Evolutionary conservation across 2,797 vertebrate species (phyloP).

Genomic region (Hipposideros larvatus): DNA sequence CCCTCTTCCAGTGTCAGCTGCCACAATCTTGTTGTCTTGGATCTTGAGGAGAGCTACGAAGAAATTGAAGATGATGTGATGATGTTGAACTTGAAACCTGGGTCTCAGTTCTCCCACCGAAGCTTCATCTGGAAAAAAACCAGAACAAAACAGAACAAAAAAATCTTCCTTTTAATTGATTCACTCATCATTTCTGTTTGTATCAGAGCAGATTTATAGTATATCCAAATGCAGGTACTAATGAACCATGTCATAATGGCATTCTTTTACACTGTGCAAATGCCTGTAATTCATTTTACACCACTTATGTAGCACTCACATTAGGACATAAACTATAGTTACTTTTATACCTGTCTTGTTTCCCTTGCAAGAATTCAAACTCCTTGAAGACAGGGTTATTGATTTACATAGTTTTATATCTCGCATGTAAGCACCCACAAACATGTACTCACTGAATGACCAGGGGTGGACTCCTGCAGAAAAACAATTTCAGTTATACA

Average conservation of each 20-base stretch:
- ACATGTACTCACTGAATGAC: background rate
- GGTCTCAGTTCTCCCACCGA: conserved; percentile 16
- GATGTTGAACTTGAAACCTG: conserved; percentile 4
- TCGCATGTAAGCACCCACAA: background rate
- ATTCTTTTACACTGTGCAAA: background rate
- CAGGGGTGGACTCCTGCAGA: background rate
- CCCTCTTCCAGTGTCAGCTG: background rate
- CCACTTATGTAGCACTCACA: background rate
- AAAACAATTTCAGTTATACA: background rate
- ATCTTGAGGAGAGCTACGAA: background rate
- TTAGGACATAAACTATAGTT: conserved; percentile 2
- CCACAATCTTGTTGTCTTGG: background rate
- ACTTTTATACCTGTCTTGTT: background rate
- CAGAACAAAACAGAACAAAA: too few relatives aligned
- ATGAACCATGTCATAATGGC: conserved; percentile 50
- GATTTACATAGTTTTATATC: background rate
- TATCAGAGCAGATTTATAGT: conserved; percentile 59
- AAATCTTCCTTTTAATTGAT: background rate
- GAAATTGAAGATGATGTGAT: background rate
- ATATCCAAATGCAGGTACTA: conserved; percentile 32
- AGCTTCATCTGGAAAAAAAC: background rate
- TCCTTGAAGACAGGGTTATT: conserved; percentile 53
- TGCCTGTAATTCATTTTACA: conserved; percentile 46
- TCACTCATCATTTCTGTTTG: conserved; percentile 54
- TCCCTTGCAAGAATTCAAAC: conserved; percentile 33